phyloP scores from a whole-genome alignment of 2,797 vertebrate genomes.

The Botia kubotai region DNA sequence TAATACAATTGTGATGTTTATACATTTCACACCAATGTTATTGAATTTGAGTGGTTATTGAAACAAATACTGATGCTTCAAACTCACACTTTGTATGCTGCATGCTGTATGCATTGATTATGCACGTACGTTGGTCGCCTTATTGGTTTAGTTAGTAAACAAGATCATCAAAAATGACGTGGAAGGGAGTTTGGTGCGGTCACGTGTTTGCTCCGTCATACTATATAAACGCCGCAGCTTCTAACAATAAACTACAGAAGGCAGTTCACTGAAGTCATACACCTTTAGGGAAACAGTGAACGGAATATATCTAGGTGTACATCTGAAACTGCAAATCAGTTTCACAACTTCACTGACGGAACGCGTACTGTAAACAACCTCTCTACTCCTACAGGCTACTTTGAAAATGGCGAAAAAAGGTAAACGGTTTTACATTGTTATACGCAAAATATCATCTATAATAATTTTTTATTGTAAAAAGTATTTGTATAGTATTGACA shows the following conservation, averaged over 20 bases:
- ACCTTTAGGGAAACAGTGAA: neutral
- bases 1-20: neutral
- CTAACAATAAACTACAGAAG: neutral
- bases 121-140: neutral
- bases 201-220: neutral
- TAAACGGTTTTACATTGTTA: neutral
- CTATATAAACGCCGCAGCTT: neutral
- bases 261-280: neutral
- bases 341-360: neutral
- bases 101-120: neutral
- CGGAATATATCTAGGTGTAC: neutral
- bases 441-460: neutral
- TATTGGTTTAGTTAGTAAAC: neutral
- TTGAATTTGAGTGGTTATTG: neutral
- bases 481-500: too few species aligned
- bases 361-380: neutral
- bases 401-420: slow-evolving; percentile 40
- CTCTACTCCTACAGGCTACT: neutral
- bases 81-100: neutral
- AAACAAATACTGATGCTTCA: neutral
- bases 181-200: neutral
- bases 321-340: neutral
- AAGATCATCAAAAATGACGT: slow-evolving; percentile 13
- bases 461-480: neutral
- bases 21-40: too few species aligned